phyloP scores from a whole-genome alignment of 2,888 invertebrate genomes.

The Coleophora flavipennella region DNA sequence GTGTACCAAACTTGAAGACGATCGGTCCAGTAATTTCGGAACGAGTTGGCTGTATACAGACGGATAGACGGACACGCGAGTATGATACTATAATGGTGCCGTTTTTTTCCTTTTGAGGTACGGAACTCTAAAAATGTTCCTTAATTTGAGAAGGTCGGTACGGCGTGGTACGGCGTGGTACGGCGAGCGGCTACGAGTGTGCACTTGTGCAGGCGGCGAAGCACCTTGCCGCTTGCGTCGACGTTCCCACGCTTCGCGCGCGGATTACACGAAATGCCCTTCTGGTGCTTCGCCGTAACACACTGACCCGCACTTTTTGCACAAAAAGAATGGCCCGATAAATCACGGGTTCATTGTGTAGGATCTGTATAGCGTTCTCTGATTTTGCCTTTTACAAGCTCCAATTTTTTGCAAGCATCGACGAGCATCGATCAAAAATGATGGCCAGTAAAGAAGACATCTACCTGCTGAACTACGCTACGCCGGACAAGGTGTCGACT shows the following conservation, averaged over 20 bases:
- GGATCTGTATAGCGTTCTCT: slow-evolving; percentile 45
- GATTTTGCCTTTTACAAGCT: slow-evolving; percentile 45
- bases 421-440: slow-evolving; percentile 45
- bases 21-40: too few relatives aligned
- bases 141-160: too few relatives aligned
- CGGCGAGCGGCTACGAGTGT: too few relatives aligned
- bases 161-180: too few relatives aligned
- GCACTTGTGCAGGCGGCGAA: not conserved
- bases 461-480: slow-evolving; percentile 65
- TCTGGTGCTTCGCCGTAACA: slow-evolving; percentile 63
- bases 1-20: too few relatives aligned
- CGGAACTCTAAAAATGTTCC: too few relatives aligned
- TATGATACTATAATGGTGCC: too few relatives aligned
- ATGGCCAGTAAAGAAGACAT: slow-evolving; percentile 43
- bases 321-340: slow-evolving; percentile 63
- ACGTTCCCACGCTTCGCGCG: slow-evolving; percentile 57
- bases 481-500: slow-evolving; percentile 66
- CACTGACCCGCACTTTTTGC: slow-evolving; percentile 67
- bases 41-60: too few relatives aligned
- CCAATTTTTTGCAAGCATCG: slow-evolving; percentile 47
- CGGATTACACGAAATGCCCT: slow-evolving; percentile 67
- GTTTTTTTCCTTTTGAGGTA: too few relatives aligned
- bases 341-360: slow-evolving; percentile 63
- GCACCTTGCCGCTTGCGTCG: slow-evolving; percentile 16
- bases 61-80: too few relatives aligned